Conservation (phyloP, 1,140 invertebrate genomes). For the Procambarus clarkii region DNA sequence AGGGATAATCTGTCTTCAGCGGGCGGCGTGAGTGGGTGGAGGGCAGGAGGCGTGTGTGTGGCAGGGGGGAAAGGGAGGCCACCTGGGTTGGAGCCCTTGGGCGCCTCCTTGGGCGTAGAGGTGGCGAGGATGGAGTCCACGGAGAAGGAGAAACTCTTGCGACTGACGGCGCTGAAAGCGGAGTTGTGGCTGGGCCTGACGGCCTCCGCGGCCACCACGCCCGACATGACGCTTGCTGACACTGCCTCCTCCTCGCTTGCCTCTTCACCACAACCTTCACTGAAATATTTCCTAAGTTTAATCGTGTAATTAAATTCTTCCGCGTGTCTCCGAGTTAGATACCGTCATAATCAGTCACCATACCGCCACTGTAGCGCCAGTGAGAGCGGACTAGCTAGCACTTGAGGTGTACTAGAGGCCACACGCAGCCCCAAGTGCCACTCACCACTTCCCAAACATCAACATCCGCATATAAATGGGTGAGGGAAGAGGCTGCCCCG, state of each 20-base stretch:
- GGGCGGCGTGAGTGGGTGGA: conserved; percentile 12
- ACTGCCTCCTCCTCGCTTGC: not conserved
- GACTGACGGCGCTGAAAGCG: conserved; percentile 68
- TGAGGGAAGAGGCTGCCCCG: not conserved
- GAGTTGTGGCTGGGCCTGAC: conserved; percentile 63
- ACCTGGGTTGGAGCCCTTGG: not conserved
- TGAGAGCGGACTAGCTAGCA: not conserved
- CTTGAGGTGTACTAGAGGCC: not conserved
- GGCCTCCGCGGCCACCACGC: conserved; percentile 52
- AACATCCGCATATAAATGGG: conserved; percentile 57
- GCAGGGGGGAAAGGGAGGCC: not conserved
- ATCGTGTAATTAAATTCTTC: not conserved
- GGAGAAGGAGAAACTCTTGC: conserved; percentile 61
- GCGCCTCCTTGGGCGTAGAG: conserved; percentile 14
- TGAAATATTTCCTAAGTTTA: not conserved
- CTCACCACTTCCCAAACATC: conserved; percentile 35
- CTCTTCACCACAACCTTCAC: not conserved
- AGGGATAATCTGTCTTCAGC: conserved; percentile 50
- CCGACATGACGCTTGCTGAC: conserved; percentile 15
- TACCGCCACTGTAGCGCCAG: not conserved
- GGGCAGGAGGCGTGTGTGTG: conserved; percentile 23
- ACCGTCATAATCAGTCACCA: not conserved
- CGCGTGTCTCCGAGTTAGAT: not conserved
- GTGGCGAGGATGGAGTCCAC: conserved; percentile 43
- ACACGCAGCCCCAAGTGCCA: conserved; percentile 30